Base-by-base conservation (phyloP, 2,113 vertebrate species). In the Apodemus sylvaticus region DNA sequence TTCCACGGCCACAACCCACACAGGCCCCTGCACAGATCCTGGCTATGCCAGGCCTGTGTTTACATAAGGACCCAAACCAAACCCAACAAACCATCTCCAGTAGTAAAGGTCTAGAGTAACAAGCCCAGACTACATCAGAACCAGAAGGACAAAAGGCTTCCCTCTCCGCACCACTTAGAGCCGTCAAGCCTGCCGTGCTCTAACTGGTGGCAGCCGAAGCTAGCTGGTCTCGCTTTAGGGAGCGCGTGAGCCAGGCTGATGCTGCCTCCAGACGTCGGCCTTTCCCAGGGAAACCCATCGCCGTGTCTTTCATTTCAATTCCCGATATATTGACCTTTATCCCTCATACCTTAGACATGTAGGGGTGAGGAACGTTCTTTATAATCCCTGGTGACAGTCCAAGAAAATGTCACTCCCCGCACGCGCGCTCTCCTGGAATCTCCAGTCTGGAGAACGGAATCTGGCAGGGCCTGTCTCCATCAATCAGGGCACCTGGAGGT, bases 331-430 rank as follows among this genome's bases (percentile, higher is more conserved):
- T n/a, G 87, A 78, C 51, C 78, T 85, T 94, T 89, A 53, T 58
- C 70, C 94, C 92, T 93, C 92, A 73, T 90, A 34, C 74, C 74
- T 93, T 34, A 66, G 87, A 93, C 70, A 42, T 0, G 9, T 7
- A 58, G 92, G 55, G 26, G 51, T 87, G 78, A 78, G 86, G 42
- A 91, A n/a, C 26, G 55, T 42, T 34, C 83, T 83, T 86, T 77
- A 64, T 85, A 70, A 91, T 81, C 74, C 74, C 90, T 96, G 94
- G 93, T 86, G 91, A 93, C 73, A 74, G 26, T 97, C 95, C 97
- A 97, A 96, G 96, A 97, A 98, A 95, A 68, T 66, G 83, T 94
- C 97, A 96, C 55, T 96, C 91, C 16, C 0, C 1, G 86, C 89
- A 86, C 76, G 76, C 66, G 70, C 10, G 3, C 60, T 48, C 24